Evolutionary conservation across 2,113 vertebrate species (phyloP).

Genomic region (Acanthochromis polyacanthus): DNA sequence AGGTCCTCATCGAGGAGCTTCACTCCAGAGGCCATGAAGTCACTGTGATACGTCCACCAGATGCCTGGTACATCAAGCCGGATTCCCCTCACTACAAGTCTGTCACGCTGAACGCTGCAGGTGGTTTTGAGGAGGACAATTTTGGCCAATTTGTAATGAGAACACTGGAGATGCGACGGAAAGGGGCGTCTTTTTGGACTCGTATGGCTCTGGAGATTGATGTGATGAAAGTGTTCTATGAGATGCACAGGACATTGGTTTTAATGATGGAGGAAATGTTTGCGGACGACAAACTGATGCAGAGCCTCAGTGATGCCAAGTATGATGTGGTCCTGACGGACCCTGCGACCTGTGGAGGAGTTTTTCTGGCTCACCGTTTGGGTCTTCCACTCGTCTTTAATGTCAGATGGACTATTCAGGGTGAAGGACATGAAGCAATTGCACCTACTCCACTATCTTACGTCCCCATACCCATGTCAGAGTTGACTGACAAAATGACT

Average conservation of each 20-base stretch:
- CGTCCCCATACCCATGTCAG: slow-evolving; percentile 29
- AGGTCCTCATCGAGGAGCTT: slow-evolving; percentile 68
- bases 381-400: slow-evolving; percentile 72
- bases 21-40: slow-evolving; percentile 71
- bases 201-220: slow-evolving; percentile 27
- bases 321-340: slow-evolving; percentile 73
- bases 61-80: slow-evolving; percentile 71
- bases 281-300: slow-evolving; percentile 60
- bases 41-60: slow-evolving; percentile 50
- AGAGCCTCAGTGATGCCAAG: slow-evolving; percentile 45
- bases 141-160: slow-evolving; percentile 1
- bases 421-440: slow-evolving; percentile 58
- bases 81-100: slow-evolving; percentile 62
- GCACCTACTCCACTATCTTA: slow-evolving; percentile 71
- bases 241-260: not conserved
- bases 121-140: slow-evolving; percentile 14
- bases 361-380: slow-evolving; percentile 55
- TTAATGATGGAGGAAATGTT: slow-evolving; percentile 25
- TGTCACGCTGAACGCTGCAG: slow-evolving; percentile 13
- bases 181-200: slow-evolving; percentile 42
- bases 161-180: slow-evolving; percentile 2
- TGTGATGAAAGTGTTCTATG: fast-evolving
- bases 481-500: slow-evolving; percentile 72
- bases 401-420: slow-evolving; percentile 68
- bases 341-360: slow-evolving; percentile 46